phyloP scores from a whole-genome alignment of 2,888 invertebrate genomes.

The Nephrotoma guestfalica region DNA sequence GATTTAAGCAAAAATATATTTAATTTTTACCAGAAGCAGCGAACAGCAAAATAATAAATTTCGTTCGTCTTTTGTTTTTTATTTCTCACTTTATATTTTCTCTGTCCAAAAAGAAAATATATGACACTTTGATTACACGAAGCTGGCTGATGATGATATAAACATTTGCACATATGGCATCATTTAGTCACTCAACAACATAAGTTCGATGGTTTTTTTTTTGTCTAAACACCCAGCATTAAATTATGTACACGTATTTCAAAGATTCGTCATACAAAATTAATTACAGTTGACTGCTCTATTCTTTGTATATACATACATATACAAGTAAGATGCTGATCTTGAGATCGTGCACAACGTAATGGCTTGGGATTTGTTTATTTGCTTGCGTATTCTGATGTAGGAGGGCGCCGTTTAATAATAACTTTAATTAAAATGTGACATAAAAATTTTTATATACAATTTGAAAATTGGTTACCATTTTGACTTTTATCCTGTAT shows the following conservation, averaged over 20 bases:
- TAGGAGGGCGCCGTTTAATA: background rate
- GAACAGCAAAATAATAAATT: background rate
- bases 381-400: background rate
- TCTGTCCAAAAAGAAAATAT: background rate
- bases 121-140: background rate
- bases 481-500: background rate
- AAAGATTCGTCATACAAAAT: background rate
- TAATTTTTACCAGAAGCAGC: background rate
- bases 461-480: background rate
- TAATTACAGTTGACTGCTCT: background rate
- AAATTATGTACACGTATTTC: background rate
- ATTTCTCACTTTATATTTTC: background rate
- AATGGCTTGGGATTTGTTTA: background rate
- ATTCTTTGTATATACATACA: background rate
- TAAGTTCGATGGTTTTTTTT: background rate
- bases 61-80: background rate
- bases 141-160: constrained; percentile 1
- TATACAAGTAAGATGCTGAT: background rate
- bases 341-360: background rate
- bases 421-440: background rate
- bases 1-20: background rate
- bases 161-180: constrained; percentile 3
- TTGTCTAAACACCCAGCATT: background rate
- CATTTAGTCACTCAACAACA: constrained; percentile 1
- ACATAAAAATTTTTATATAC: background rate